Percentiles rank a stretch among this genome's conserved stretches.
Evolutionary conservation across 2,113 vertebrate species (phyloP).

Genomic region (Camarhynchus parvulus): DNA sequence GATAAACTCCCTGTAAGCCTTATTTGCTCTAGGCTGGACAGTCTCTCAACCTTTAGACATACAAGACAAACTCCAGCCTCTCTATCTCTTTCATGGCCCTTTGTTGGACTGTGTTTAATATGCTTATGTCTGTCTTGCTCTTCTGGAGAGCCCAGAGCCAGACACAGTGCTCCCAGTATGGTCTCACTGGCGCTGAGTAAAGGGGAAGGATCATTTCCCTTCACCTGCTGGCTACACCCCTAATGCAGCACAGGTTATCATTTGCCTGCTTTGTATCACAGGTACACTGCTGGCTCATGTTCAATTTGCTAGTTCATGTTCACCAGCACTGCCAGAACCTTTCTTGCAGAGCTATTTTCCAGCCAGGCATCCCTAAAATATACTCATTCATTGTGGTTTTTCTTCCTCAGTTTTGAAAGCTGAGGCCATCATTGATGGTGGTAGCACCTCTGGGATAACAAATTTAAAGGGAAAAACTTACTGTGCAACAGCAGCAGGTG

Average conservation of each 20-base stretch:
- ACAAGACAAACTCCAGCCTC: background rate
- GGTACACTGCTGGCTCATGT: background rate
- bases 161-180: background rate
- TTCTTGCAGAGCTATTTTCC: background rate
- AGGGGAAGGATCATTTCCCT: background rate
- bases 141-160: background rate
- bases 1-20: background rate
- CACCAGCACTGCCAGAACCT: background rate
- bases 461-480: background rate
- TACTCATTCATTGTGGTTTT: background rate
- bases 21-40: background rate
- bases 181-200: background rate
- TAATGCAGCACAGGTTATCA: background rate
- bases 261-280: background rate
- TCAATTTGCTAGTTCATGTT: background rate
- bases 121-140: background rate
- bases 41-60: background rate
- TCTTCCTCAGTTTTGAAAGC: background rate
- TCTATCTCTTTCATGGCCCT: background rate
- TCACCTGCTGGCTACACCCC: background rate
- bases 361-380: background rate
- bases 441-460: background rate
- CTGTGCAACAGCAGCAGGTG: background rate
- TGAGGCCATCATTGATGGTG: background rate
- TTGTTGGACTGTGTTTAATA: background rate